Evolutionary conservation across 2,888 invertebrate species (phyloP), one percentile per base, ranked within the genome.

Genomic region (Nephrotoma guestfalica): DNA sequence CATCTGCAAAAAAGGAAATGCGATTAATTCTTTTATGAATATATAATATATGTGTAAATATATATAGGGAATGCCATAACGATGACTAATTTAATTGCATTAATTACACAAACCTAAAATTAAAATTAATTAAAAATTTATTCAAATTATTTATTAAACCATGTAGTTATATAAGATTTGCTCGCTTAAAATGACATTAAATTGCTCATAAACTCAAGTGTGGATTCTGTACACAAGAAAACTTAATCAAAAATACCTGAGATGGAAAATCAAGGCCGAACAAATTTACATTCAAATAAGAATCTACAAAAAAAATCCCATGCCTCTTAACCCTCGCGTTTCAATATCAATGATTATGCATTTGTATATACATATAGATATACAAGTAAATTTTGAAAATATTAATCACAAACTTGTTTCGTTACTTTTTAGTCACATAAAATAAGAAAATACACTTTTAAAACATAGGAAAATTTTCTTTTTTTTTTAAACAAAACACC

Each of bases 1-100:
- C 98, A 98, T 94, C 98, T 92, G 84, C n/a, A 41, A 84, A 84
- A 84, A 30, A 84, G n/a, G 5, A 84, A 84, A 41, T n/a, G 15
- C 41, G 41, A 41, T 47, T 47, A 47, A 47, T 41, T 41, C 41
- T 15, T 47, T 47, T 47, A 47, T 13, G n/a, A 47, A 47, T 47
- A 47, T 30, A 47, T 47, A n/a, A 4, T n/a, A 47, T 13, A 47
- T 47, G 1, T 1, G 2, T n/a, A 47, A 3, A n/a, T 47, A 3
- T 13, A 11, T 84, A 41, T 84, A 15, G 41, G 30, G 42, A 84
- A 41, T 84, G 13, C 15, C 84, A 84, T 13, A 71, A 15, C n/a
- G 41, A 41, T 84, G 41, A 41, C 84, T 71, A 84, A 41, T 84
- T 42, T 41, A 84, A 84, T 15, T 84, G 84, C 84, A 84, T 41